Base-by-base conservation (phyloP, 2,888 invertebrate genomes). In the Melipona bicolor region DNA sequence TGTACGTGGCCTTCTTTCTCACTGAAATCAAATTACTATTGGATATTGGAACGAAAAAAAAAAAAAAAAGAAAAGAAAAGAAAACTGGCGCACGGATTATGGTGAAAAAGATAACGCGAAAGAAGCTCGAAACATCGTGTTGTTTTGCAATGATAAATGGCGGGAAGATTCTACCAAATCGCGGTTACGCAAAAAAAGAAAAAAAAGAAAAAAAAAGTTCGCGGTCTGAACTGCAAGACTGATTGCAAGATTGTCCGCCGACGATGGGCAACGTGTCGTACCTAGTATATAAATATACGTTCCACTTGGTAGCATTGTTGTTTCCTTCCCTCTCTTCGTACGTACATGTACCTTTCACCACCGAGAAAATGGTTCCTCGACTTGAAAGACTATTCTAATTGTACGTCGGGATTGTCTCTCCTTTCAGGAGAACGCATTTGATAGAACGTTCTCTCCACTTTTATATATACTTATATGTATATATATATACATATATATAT, bases 211-310 rank as follows among this genome's bases (percentile, higher is more conserved):
- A 17, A 52, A 52, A 4, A 19, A 15, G 3, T 52, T 52, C 19
- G 52, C 5, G 50, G 13, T 56, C 43, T 21, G 24, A 62, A 36
- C 69, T 69, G 67, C 76, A 36, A 36, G 36, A 36, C 56, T 56
- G 61, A 62, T 83, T 62, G 54, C 54, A 54, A 59, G 62, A 79
- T 49, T 85, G 84, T 79, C 84, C 85, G 84, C 73, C 84, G 84
- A 85, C 84, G 84, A 85, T 85, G 70, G 79, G 84, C 84, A 84
- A 79, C 70, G 64, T 77, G 50, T 81, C 62, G 36, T 49, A 54
- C 65, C 36, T 9, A 36, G 9, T 36, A 9, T 36, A 6, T 36
- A 65, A 70, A 27, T 21, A 65, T 59, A 49, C 61, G 72, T 79
- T 75, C 84, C 72, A 54, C 2, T 65, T 75, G 49, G 15, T 59